Conservation (phyloP, 2,888 invertebrate genomes). For the Caenorhabditis wallacei region DNA sequence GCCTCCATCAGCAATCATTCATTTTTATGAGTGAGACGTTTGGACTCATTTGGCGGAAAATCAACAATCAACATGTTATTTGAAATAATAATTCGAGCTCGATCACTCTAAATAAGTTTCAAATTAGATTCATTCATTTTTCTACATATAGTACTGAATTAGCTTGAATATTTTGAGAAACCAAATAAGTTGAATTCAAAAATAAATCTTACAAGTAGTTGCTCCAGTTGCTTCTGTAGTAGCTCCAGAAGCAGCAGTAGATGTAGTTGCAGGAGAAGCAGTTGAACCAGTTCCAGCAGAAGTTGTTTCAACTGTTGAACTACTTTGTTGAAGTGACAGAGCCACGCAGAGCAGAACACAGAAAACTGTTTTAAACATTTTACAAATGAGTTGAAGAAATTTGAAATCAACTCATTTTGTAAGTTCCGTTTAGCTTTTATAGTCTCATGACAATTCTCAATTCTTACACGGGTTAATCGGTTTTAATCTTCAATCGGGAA, state of each 20-base stretch:
- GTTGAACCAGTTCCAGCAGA: constrained; percentile 17
- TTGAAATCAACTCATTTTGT: neutral
- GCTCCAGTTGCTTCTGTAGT: constrained; percentile 15
- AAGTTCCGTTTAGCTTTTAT: constrained; percentile 37
- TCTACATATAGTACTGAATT: too few species aligned
- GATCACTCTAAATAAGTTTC: too few species aligned
- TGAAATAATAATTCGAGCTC: neutral
- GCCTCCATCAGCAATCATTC: constrained; percentile 37
- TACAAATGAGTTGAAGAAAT: neutral
- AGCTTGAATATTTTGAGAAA: too few species aligned
- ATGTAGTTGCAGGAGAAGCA: constrained; percentile 7
- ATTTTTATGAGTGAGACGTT: constrained; percentile 16
- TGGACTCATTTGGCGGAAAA: constrained; percentile 18
- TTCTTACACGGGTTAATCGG: constrained; percentile 23
- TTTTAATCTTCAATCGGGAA: neutral
- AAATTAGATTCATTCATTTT: too few species aligned
- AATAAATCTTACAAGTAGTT: constrained; percentile 34
- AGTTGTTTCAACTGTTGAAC: constrained; percentile 13
- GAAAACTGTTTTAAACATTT: neutral
- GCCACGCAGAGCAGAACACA: constrained; percentile 3
- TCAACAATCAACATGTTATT: constrained; percentile 22
- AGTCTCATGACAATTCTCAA: constrained; percentile 9
- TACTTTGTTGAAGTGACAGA: neutral
- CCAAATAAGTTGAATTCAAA: too few species aligned
- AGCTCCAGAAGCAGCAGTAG: neutral